Base-by-base conservation (phyloP, 2,797 vertebrate species). In the Steatocranus sp. region DNA sequence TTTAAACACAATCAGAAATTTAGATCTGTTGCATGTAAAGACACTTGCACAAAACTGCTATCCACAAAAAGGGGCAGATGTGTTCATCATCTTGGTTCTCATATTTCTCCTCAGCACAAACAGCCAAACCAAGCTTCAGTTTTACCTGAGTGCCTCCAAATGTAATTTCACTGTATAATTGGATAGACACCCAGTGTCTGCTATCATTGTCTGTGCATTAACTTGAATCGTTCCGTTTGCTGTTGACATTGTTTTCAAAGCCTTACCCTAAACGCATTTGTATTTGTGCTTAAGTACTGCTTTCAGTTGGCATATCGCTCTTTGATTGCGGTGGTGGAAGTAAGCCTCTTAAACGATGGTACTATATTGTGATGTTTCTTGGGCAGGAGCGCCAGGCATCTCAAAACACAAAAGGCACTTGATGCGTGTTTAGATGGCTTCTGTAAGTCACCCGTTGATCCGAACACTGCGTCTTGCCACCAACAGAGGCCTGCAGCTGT, bases 111-210 rank as follows among this genome's bases (percentile, higher is more conserved):
- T 75, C n/a, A 4, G 51, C 82, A 85, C 78, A 86, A 88, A 86
- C 74, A 88, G 61, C 84, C 82, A 90, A 83, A 90, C 88, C 86
- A 76, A 66, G 51, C 85, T 84, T 91, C 88, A 86, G 90, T 94
- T 95, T 94, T 94, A 95, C 93, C 94, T 94, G 94, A 93, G 92
- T 92, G 93, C 81, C 75, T 90, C 90, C 86, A 92, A 96, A 95
- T 96, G 92, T 94, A 94, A 95, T 95, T 95, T 92, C 86, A 56
- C 86, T 85, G 83, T 81, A 93, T 95, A 95, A 96, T 94, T 95
- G 93, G 94, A 96, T 95, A 93, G 93, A 92, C 91, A 93, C 86
- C 88, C 87, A 56, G 83, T 78, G 90, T 88, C 90, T 94, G 91
- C 94, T 83, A 91, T 93, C 90, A 84, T 93, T 91, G 93, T 89